These are phyloP conservation scores for Coilia nasus DNA, from an alignment of 2,797 vertebrate species.

Conservation along the genomic window DNA sequence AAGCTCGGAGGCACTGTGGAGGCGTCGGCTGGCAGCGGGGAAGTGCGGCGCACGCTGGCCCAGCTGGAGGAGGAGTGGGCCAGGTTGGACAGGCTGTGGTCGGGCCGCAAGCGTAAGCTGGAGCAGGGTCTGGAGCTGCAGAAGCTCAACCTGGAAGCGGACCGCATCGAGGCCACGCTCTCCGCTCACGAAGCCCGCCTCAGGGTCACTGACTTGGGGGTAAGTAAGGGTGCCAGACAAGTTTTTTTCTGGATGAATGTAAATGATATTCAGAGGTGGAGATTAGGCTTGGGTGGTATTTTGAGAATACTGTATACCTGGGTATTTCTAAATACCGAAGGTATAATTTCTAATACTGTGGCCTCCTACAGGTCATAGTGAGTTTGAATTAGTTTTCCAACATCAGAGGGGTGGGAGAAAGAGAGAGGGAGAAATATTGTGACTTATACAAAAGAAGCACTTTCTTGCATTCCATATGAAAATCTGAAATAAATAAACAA, in stretches of 20 bases:
- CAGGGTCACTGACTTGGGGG: constrained; percentile 76
- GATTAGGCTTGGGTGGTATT: too few relatives aligned
- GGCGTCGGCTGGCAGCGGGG: constrained; percentile 44
- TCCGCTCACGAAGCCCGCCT: constrained; percentile 82
- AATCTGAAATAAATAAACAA: too few relatives aligned
- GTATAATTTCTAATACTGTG: too few relatives aligned
- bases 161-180: constrained; percentile 79
- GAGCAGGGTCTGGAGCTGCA: constrained; percentile 80
- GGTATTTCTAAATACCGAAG: too few relatives aligned
- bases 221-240: constrained; percentile 55
- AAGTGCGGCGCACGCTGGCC: constrained; percentile 67
- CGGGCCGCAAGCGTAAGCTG: constrained; percentile 65
- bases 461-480: too few relatives aligned
- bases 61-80: constrained; percentile 68
- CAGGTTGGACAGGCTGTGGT: constrained; percentile 76
- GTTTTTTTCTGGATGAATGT: not conserved
- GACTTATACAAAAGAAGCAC: too few relatives aligned
- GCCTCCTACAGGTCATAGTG: too few relatives aligned
- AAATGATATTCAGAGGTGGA: too few relatives aligned
- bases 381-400: too few relatives aligned
- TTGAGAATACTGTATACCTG: too few relatives aligned
- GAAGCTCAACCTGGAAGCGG: constrained; percentile 78
- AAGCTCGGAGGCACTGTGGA: constrained; percentile 66
- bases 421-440: too few relatives aligned
- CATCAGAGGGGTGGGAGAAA: too few relatives aligned